These are phyloP conservation scores for Rhynchophorus ferrugineus DNA, from an alignment of 1,140 invertebrate species.

Conservation along the genomic window DNA sequence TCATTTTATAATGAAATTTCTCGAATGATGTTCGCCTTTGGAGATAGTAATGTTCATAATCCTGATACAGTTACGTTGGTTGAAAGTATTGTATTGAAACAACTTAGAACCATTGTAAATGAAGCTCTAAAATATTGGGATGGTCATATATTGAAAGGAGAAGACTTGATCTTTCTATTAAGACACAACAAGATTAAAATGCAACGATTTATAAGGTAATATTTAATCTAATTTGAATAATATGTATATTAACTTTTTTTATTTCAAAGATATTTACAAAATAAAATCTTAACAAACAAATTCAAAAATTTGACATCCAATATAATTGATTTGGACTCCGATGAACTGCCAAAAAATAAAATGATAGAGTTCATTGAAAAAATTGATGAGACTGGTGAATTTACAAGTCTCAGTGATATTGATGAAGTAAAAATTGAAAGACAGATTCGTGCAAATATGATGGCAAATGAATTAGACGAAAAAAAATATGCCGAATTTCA, in stretches of 20 bases:
- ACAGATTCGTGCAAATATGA: conserved; percentile 46
- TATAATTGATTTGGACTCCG: conserved; percentile 18
- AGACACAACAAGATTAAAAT: conserved; percentile 50
- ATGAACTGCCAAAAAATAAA: conserved; percentile 25
- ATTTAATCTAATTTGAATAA: neutral
- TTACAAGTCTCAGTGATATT: conserved; percentile 43
- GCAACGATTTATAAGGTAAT: conserved; percentile 38
- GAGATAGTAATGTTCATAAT: conserved; percentile 58
- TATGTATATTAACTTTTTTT: neutral
- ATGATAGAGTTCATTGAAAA: conserved; percentile 45
- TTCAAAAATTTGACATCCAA: neutral
- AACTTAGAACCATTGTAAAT: conserved; percentile 50
- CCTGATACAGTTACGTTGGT: conserved; percentile 58
- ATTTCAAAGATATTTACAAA: conserved; percentile 2
- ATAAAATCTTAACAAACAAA: conserved; percentile 1
- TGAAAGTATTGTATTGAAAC: conserved; percentile 57
- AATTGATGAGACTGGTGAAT: conserved; percentile 51
- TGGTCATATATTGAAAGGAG: conserved; percentile 42
- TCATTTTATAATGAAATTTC: conserved; percentile 54
- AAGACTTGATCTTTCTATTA: conserved; percentile 59
- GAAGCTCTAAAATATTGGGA: conserved; percentile 48
- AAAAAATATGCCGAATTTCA: conserved; percentile 48
- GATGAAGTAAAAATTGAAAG: conserved; percentile 46
- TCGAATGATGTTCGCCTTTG: conserved; percentile 66
- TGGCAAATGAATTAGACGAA: conserved; percentile 46